Evolutionary conservation across 2,797 vertebrate genomes (phyloP).

Genomic region (Molossus alvarezi): DNA sequence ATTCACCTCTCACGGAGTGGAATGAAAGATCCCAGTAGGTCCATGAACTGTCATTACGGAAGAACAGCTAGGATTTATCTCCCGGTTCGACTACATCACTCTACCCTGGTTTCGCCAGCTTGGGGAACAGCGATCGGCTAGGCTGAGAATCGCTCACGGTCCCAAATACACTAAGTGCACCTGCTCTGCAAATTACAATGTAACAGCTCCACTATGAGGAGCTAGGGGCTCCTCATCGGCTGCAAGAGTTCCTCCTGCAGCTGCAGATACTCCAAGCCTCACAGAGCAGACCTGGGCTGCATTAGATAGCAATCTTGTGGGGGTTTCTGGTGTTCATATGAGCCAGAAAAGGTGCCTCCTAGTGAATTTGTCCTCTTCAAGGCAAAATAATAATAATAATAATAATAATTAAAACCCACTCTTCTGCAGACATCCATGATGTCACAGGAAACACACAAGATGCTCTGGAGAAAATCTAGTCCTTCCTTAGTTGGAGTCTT

Average conservation of each 20-base stretch:
- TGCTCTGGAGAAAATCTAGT: background rate
- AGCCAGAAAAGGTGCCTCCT: background rate
- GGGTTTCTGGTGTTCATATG: background rate
- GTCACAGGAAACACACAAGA: background rate
- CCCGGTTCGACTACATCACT: background rate
- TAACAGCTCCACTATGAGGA: background rate
- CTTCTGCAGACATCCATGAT: background rate
- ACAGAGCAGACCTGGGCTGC: background rate
- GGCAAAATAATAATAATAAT: background rate
- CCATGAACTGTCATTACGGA: background rate
- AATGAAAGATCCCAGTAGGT: background rate
- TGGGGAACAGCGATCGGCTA: background rate
- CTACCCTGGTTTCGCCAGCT: background rate
- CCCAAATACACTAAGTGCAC: background rate
- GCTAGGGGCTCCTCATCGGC: background rate
- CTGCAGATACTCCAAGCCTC: background rate
- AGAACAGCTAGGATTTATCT: background rate
- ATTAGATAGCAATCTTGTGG: background rate
- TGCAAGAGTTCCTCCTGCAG: background rate
- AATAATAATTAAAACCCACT: background rate
- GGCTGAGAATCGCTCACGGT: background rate
- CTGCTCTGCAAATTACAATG: background rate
- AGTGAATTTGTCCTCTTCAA: background rate
- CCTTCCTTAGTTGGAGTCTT: background rate
- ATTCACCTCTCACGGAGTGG: background rate